Base-by-base conservation (phyloP, 2,113 vertebrate species). In the Prionailurus viverrinus region DNA sequence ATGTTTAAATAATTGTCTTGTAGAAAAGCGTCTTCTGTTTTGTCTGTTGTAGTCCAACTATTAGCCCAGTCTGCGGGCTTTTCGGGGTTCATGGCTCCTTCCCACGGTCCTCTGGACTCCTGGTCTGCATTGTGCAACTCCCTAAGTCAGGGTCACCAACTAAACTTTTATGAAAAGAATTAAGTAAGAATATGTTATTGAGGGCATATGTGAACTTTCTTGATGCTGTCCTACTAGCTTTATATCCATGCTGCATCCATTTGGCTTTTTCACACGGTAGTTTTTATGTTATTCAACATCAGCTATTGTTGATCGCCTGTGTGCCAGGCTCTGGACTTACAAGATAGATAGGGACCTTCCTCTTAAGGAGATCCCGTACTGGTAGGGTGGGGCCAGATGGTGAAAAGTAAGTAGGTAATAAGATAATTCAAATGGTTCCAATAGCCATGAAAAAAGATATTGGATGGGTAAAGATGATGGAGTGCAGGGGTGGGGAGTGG, bases 61-160 rank as follows among this genome's bases (percentile, higher is more conserved):
- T 69, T 61, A 86, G 89, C 5, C 58, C 91, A 81, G 53, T 73
- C 11, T 39, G 61, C 81, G 45, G 86, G 45, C 85, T 76, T 63
- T 78, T 89, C 15, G 90, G 90, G 66, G 45, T 85, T 93, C 89
- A 73, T 82, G 93, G 88, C 63, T 97, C 80, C 79, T 95, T 91
- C 48, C 45, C 58, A 65, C 25, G 14, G 79, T 81, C 53, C 25
- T 92, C 69, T 53, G 84, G 93, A 69, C 85, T 79, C 9, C 73
- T 93, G 91, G 66, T 45, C 71, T 91, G 55, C 55, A 13, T 81
- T 73, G 48, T 55, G 13, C 7, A 15, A 27, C 76, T 79, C 45
- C 7, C 27, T 73, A 36, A 83, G 94, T 85, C 89, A 65, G 78
- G 39, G 65, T 58, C 74, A 94, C 16, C 79, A 82, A 11, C 63